Base-by-base conservation (phyloP, 2,113 vertebrate genomes). In the Cepphus grylle region DNA sequence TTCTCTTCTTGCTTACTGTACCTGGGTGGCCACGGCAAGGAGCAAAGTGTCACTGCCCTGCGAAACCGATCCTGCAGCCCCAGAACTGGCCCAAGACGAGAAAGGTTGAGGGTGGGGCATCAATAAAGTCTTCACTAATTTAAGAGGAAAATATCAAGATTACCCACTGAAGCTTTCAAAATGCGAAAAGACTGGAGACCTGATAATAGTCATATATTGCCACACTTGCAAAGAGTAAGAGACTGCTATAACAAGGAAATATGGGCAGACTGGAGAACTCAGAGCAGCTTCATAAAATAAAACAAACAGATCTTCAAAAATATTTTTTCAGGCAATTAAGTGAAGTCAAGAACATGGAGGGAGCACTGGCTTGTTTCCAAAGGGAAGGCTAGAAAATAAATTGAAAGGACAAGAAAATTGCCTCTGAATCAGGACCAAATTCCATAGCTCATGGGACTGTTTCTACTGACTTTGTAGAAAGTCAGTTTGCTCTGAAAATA, bases 201-300 rank as follows among this genome's bases (percentile, higher is more conserved):
- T 76, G 94, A n/a, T 61, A 79, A 63, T 47, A 34, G 19, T 88
- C 86, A 93, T 73, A 63, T 76, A 90, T 34, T 52, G 79, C 80
- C 38, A 20, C 38, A 77, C 43, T 91, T 61, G 13, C 22, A 23
- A 65, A 30, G 77, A 83, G 12, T 69, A 59, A 82, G 71, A 90
- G 49, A 36, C 16, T 43, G 66, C 71, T 72, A 21, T 90, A 81
- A 90, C 40, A 93, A 90, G 65, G 88, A 96, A 88, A 94, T 63
- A 92, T 6, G 56, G 77, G 49, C 45, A 77, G 61, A 65, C 27
- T 19, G 59, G 27, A 72, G 66, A 94, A 84, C 25, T 26, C 45
- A 12, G 65, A 40, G 45, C 47, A 85, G 53, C 56, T 79, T 76
- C 86, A 87, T 82, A 84, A 86, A 93, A 91, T 32, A 90, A 92